Evolutionary conservation across 2,797 vertebrate genomes (phyloP), one percentile per base, ranked within the genome.

Genomic region (Gouania willdenowi): DNA sequence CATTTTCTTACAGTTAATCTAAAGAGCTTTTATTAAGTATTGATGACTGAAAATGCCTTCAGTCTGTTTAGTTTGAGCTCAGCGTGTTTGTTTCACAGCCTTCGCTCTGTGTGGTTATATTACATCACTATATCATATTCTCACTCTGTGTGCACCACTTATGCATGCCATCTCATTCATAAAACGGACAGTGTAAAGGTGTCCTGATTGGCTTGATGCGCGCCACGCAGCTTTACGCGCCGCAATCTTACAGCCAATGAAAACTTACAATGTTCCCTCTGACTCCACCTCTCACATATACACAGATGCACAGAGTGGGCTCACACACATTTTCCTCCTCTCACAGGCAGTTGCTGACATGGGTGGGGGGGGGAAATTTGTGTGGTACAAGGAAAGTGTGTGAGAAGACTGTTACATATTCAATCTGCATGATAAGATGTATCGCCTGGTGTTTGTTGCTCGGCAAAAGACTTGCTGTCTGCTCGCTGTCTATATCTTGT

Each of bases 151-250:
- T 68, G 66, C 57, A 66, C 49, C 69, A 71, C 45, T 54, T 75
- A 71, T 81, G 74, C 64, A 37, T 64, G 68, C 74, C 49, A 14
- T 77, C 77, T 82, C 84, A 86, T 86, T 86, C 84, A 86, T 80
- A 86, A 86, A 86, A 80, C 29, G 21, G 54, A 62, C 58, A 26
- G 54, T 58, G 60, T 55, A 44, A 37, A 73, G 55, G 35, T 24
- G 23, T 9, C 68, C 55, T 41, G 43, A 84, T 81, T 81, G 82
- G 82, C 53, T 38, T 59, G 21, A 62, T 42, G 51, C 2, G 38
- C 8, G 55, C 79, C 44, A 71, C 67, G 75, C 77, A 77, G 50
- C 66, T 45, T 73, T 73, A 79, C 72, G 71, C 58, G 75, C 72
- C 71, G 66, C 79, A 10, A 40, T 32, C 56, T 59, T 57, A 29